These are phyloP conservation scores for Cordilura impudica DNA, from an alignment of 2,888 invertebrate species.

Conservation along the genomic window DNA sequence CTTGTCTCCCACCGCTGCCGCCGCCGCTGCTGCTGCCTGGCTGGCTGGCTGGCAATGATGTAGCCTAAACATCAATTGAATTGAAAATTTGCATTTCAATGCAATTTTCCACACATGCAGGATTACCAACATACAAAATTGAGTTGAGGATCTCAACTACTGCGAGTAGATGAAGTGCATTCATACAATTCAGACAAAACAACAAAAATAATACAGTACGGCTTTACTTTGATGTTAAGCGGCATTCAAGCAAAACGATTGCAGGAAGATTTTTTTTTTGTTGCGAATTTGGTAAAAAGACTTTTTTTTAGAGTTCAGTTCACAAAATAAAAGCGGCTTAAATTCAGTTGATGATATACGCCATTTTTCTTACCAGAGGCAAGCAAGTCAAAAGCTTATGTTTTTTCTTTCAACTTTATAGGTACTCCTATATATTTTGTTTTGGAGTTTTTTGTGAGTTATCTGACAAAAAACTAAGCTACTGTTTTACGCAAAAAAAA, in stretches of 20 bases:
- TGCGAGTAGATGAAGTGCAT: slow-evolving; percentile 50
- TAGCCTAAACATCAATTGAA: slow-evolving; percentile 68
- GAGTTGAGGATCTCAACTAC: slow-evolving; percentile 44
- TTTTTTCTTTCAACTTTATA: slow-evolving; percentile 56
- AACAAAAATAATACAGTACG: slow-evolving; percentile 32
- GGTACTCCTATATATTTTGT: slow-evolving; percentile 64
- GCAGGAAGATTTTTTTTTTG: slow-evolving; percentile 33
- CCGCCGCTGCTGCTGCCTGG: neutral
- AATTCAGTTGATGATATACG: slow-evolving; percentile 66
- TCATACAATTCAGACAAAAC: slow-evolving; percentile 56
- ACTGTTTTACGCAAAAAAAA: slow-evolving; percentile 61
- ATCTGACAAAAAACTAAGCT: slow-evolving; percentile 62
- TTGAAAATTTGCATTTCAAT: slow-evolving; percentile 76
- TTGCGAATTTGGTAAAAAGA: slow-evolving; percentile 33
- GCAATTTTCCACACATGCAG: slow-evolving; percentile 76
- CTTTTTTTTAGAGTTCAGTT: slow-evolving; percentile 60
- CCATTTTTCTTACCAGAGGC: slow-evolving; percentile 68
- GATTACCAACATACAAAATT: slow-evolving; percentile 66
- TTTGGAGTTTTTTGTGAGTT: slow-evolving; percentile 61
- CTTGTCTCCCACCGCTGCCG: slow-evolving; percentile 42
- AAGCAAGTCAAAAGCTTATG: slow-evolving; percentile 52
- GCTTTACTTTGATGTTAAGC: slow-evolving; percentile 53
- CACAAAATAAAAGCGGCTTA: slow-evolving; percentile 66
- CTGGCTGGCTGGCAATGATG: slow-evolving; percentile 35
- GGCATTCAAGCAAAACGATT: slow-evolving; percentile 56